Evolutionary conservation across 2,888 invertebrate genomes (phyloP).

Genomic region (Lasius fuliginosus): DNA sequence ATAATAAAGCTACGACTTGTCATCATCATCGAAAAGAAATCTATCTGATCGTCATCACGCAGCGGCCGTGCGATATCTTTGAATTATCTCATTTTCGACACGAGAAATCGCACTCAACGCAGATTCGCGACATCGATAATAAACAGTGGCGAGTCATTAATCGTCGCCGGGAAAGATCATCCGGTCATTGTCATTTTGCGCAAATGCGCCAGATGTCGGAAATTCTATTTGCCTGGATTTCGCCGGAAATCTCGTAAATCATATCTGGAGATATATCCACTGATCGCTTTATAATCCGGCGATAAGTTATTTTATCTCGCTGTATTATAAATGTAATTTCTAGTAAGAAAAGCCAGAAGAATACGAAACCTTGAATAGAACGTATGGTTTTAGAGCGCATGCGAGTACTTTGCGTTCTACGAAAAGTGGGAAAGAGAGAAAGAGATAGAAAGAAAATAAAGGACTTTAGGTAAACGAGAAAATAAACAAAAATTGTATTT

Average conservation of each 20-base stretch:
- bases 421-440: slow-evolving; percentile 11
- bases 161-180: background rate
- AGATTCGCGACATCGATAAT: background rate
- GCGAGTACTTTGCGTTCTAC: background rate
- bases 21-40: background rate
- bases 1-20: background rate
- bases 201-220: background rate
- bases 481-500: background rate
- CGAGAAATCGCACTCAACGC: background rate
- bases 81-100: background rate
- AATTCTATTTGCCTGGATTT: background rate
- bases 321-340: slow-evolving; percentile 24
- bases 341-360: background rate
- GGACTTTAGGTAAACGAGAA: background rate
- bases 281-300: slow-evolving; percentile 4
- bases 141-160: background rate
- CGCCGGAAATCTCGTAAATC: background rate
- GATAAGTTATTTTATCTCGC: slow-evolving; percentile 23
- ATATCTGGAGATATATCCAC: background rate
- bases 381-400: background rate
- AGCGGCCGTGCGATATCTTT: background rate
- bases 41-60: background rate
- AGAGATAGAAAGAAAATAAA: slow-evolving; percentile 14
- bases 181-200: slow-evolving; percentile 1
- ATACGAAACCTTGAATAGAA: slow-evolving; percentile 5